Evolutionary conservation across 2,888 invertebrate species (phyloP).

Genomic region (Lasioglossum calceatum): DNA sequence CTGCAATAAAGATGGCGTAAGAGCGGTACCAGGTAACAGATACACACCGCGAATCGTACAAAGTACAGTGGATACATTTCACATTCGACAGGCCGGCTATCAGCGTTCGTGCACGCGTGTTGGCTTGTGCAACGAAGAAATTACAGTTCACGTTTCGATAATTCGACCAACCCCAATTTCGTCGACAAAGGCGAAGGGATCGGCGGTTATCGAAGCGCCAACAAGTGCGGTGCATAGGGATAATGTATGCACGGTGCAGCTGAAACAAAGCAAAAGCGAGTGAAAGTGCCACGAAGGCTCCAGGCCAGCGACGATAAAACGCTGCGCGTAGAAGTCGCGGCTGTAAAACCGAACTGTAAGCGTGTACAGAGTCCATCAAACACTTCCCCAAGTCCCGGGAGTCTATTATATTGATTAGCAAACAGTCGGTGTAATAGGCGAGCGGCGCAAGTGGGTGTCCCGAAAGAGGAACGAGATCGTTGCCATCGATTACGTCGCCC

Average conservation of each 20-base stretch:
- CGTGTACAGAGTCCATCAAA: background rate
- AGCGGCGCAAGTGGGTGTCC: slow-evolving; percentile 18
- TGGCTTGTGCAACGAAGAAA: background rate
- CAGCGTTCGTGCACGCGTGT: background rate
- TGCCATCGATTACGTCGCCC: slow-evolving; percentile 16
- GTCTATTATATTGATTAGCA: slow-evolving; percentile 23
- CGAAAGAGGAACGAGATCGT: slow-evolving; percentile 32
- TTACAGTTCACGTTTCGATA: background rate
- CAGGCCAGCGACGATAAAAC: background rate
- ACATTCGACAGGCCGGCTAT: background rate
- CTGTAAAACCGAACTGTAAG: background rate
- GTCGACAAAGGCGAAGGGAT: background rate
- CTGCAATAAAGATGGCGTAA: background rate
- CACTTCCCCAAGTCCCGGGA: background rate
- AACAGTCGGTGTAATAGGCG: slow-evolving; percentile 4
- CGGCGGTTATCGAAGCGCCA: background rate
- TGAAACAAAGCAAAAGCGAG: background rate
- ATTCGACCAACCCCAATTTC: slow-evolving; percentile 1
- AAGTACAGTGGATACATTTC: background rate
- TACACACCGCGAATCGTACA: background rate
- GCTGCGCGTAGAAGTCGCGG: background rate
- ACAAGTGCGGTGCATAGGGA: background rate
- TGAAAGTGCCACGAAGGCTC: background rate
- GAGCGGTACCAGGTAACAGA: background rate
- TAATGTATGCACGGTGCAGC: background rate